Conservation (phyloP, 2,888 invertebrate species). For the Copidosoma aretas region DNA sequence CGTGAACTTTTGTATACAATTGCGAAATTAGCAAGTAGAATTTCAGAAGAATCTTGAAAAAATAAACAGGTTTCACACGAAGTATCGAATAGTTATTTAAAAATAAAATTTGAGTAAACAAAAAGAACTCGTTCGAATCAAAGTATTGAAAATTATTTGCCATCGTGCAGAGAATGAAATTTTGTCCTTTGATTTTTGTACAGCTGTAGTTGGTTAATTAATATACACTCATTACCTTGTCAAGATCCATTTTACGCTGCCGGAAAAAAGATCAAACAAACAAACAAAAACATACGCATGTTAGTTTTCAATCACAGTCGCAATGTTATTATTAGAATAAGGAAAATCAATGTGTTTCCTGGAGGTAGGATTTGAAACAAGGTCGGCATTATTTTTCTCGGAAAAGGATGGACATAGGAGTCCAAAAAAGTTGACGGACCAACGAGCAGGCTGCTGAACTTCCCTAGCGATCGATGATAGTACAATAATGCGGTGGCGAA, state of each 20-base stretch:
- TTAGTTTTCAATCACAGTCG: conserved; percentile 22
- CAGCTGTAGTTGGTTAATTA: no score
- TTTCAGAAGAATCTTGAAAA: no score
- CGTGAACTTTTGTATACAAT: no score
- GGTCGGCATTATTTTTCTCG: not conserved
- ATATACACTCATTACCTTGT: conserved; percentile 44
- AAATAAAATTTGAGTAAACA: no score
- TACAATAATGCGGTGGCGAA: conserved; percentile 19
- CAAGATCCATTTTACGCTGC: conserved; percentile 50
- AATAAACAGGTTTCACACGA: no score
- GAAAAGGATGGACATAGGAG: not conserved
- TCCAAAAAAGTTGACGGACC: not conserved
- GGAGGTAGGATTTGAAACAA: not conserved
- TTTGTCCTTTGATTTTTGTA: no score
- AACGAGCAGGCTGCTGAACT: not conserved
- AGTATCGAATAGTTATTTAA: no score
- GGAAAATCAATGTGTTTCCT: not conserved
- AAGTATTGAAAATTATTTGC: no score
- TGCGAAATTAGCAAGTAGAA: no score
- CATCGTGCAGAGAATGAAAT: no score
- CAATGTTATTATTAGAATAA: not conserved
- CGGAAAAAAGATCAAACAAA: conserved; percentile 41
- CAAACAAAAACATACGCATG: conserved; percentile 6
- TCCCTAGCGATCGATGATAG: not conserved
- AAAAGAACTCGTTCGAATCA: no score